A percentile compares a stretch with the other conserved stretches of the same genome.
These are phyloP conservation scores for Chaetophractus vellerosus DNA, from an alignment of 2,797 vertebrate species.

Conservation along the genomic window DNA sequence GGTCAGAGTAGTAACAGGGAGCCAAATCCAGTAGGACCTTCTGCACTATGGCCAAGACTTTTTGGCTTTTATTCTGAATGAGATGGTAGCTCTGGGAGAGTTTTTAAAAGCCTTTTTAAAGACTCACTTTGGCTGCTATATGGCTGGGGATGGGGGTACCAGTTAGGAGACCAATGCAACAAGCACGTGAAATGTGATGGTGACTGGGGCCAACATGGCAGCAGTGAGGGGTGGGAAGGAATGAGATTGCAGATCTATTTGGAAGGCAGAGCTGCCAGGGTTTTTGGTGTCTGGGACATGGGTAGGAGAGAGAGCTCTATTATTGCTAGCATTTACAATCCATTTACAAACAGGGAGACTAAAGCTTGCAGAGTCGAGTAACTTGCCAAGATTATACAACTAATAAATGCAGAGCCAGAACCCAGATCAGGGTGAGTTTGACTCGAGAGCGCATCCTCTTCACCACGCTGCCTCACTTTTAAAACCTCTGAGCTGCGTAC, in stretches of 20 bases:
- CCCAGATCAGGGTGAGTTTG: neutral
- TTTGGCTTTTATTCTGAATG: neutral
- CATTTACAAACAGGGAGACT: neutral
- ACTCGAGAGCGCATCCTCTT: neutral
- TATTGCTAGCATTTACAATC: neutral
- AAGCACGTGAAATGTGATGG: neutral
- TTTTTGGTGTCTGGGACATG: neutral
- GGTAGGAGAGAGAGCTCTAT: neutral
- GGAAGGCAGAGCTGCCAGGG: neutral
- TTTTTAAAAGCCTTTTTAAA: neutral
- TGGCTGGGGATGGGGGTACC: too few relatives aligned
- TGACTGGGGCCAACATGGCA: neutral
- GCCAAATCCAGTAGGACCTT: neutral
- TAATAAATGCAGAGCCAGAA: neutral
- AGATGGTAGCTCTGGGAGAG: neutral
- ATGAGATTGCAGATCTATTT: neutral
- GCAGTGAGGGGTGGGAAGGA: neutral
- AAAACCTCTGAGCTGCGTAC: neutral
- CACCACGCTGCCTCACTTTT: neutral
- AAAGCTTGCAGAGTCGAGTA: neutral
- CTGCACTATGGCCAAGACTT: neutral
- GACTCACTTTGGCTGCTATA: neutral
- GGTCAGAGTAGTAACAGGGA: neutral
- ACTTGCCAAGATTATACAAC: neutral
- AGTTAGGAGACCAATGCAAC: neutral